Evolutionary conservation across 2,797 vertebrate species (phyloP).

Genomic region (Crax fasciolata): DNA sequence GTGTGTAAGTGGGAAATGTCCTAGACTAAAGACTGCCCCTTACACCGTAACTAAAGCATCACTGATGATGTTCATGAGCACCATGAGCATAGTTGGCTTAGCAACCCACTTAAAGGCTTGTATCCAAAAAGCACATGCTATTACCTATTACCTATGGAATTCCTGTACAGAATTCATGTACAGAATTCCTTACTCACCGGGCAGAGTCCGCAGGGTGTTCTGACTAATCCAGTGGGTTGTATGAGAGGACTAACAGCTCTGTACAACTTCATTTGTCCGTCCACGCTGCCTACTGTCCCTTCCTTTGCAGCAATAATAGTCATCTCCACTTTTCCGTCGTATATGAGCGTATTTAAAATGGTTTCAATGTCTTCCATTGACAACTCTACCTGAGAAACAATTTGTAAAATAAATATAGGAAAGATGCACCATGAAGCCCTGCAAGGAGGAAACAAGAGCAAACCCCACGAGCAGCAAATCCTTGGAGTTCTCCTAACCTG

Average conservation of each 20-base stretch:
- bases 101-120: neutral
- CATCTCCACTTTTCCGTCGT: slow-evolving; percentile 98
- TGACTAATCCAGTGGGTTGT: slow-evolving; percentile 92
- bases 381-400: slow-evolving; percentile 90
- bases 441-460: neutral
- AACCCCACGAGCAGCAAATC: neutral
- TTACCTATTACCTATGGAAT: neutral
- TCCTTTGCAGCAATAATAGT: slow-evolving; percentile 97
- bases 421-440: neutral
- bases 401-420: neutral
- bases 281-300: slow-evolving; percentile 94
- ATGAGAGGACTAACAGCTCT: slow-evolving; percentile 91
- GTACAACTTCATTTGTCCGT: slow-evolving; percentile 96
- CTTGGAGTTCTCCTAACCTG: neutral
- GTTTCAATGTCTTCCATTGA: slow-evolving; percentile 99
- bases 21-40: neutral
- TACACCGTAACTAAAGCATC: neutral
- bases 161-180: no score
- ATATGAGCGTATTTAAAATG: slow-evolving; percentile 96
- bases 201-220: slow-evolving; percentile 94
- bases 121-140: neutral
- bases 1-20: neutral
- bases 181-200: slow-evolving; percentile 85
- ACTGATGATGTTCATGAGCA: rapidly evolving
- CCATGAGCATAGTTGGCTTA: neutral